These are phyloP conservation scores for Fragum fragum DNA, from an alignment of 2,888 invertebrate species.

Conservation along the genomic window DNA sequence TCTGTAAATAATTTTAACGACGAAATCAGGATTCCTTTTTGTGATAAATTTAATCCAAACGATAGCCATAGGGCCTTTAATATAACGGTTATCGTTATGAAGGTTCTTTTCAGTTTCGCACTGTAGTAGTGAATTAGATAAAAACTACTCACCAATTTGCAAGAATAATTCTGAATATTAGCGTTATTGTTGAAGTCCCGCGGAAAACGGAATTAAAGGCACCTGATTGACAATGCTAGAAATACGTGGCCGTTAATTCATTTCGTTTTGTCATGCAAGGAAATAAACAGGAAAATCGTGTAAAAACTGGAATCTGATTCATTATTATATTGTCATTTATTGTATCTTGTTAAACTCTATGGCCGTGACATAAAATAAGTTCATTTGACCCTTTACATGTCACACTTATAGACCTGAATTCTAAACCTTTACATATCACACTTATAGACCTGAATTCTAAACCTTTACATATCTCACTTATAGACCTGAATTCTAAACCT, in stretches of 20 bases:
- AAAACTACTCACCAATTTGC: background rate
- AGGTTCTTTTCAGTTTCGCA: too few relatives aligned
- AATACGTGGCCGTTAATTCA: slow-evolving; percentile 7
- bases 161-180: slow-evolving; percentile 19
- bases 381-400: too few relatives aligned
- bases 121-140: background rate
- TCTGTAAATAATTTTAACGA: too few relatives aligned
- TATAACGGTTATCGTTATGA: too few relatives aligned
- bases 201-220: slow-evolving; percentile 23
- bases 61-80: too few relatives aligned
- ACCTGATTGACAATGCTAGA: background rate
- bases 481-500: too few relatives aligned
- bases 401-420: too few relatives aligned
- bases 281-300: slow-evolving; percentile 24
- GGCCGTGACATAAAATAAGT: background rate
- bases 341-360: background rate
- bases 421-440: too few relatives aligned
- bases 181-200: slow-evolving; percentile 7
- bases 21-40: too few relatives aligned
- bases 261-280: slow-evolving; percentile 21
- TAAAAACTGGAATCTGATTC: background rate
- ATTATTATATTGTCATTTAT: slow-evolving; percentile 12
- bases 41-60: too few relatives aligned
- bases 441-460: too few relatives aligned
- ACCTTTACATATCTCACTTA: too few relatives aligned